Evolutionary conservation across 2,113 vertebrate species (phyloP), one percentile per base, ranked within the genome.

Genomic region (Fregata magnificens): DNA sequence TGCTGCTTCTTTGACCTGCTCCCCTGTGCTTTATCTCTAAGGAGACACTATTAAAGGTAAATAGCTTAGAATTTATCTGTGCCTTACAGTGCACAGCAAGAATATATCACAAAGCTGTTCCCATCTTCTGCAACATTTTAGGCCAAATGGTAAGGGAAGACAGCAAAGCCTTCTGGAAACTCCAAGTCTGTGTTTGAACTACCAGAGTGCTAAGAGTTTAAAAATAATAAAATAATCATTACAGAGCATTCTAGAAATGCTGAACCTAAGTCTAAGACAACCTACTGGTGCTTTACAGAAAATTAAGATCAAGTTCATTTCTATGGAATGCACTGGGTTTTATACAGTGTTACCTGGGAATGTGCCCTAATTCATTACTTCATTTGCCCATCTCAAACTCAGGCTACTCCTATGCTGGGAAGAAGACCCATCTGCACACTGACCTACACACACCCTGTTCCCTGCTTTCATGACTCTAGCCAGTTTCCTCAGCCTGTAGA

Each of bases 371-470:
- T 50, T 72, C 11, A 34, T 42, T 49, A 26, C 7, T 22, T 74
- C 10, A 50, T 67, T 71, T 80, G 42, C 25, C 18, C 38, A 24
- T 36, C 4, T 4, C 15, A 63, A 45, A 65, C 42, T 63, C 31
- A 36, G 49, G 28, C 20, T 58, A 26, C 16, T 79, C 29, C 16
- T 19, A 3, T 34, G 18, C 44, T 72, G n/a, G 76, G 25, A 72
- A 88, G 45, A 78, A 73, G 16, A 59, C 8, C 6, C 9, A n/a
- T 36, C 26, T 76, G 16, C 44, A 67, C 26, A 10, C 5, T 29
- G 20, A 70, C 8, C 14, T 26, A n/a, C 20, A 67, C 0, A 1
- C 8, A 34, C 4, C 26, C 16, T 29, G 38, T 32, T 61, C 31
- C n/a, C 28, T 73, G 29, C 19, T 40, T 81, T 87, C 47, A 21